These are phyloP conservation scores for Aporophyla nigra DNA, from an alignment of 2,888 invertebrate species.

Conservation along the genomic window DNA sequence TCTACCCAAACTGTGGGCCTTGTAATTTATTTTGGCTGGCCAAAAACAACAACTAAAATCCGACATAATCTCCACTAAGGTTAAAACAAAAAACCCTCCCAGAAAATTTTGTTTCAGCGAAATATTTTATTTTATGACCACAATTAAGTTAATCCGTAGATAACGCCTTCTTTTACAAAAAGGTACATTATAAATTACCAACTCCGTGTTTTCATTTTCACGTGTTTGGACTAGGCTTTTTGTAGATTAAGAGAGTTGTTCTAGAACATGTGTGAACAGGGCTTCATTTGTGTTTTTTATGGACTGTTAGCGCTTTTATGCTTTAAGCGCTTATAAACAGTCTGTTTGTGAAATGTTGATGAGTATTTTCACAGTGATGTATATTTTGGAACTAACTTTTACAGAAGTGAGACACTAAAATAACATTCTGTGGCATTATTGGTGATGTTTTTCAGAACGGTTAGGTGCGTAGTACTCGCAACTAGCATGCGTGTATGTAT, in stretches of 20 bases:
- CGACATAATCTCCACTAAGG: constrained; percentile 65
- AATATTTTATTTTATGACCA: constrained; percentile 70
- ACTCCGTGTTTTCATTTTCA: constrained; percentile 42
- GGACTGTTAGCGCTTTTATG: background rate
- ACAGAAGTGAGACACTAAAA: background rate
- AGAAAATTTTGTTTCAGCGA: constrained; percentile 56
- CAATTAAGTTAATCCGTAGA: constrained; percentile 71
- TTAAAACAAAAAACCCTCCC: constrained; percentile 65
- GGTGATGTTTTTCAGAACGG: background rate
- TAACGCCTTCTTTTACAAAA: constrained; percentile 67
- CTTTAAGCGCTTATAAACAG: constrained; percentile 6
- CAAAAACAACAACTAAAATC: constrained; percentile 68
- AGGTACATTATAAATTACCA: constrained; percentile 58
- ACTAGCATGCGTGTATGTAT: background rate
- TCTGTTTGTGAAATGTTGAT: constrained; percentile 3
- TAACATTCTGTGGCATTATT: background rate
- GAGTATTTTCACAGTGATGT: constrained; percentile 4
- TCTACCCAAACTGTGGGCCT: constrained; percentile 34
- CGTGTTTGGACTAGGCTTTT: constrained; percentile 27
- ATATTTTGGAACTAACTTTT: background rate
- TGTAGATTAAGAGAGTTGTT: constrained; percentile 22
- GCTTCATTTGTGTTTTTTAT: constrained; percentile 17
- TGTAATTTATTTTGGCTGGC: constrained; percentile 62
- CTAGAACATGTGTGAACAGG: constrained; percentile 26
- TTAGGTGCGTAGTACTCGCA: background rate